These are phyloP conservation scores for Ophiothrix spiculata DNA, from an alignment of 35 echinoderm and acorn worm species.

Conservation along the genomic window DNA sequence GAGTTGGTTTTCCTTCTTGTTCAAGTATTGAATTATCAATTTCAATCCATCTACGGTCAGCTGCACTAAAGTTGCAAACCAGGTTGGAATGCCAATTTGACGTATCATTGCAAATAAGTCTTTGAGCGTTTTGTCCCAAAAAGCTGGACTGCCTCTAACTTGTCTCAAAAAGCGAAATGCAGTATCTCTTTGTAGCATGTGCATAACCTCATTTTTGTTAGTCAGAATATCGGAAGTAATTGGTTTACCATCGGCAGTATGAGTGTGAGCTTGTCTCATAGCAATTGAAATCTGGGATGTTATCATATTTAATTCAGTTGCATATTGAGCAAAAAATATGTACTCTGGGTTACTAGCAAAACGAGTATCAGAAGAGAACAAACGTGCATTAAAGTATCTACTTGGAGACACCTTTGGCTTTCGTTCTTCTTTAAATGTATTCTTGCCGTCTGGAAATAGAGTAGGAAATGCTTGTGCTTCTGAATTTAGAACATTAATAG, in stretches of 20 bases:
- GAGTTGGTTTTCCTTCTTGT: conserved; percentile 38
- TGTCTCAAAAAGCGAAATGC: conserved; percentile 35
- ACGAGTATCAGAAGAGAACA: background rate
- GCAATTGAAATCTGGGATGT: conserved; percentile 40
- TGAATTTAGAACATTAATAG: background rate
- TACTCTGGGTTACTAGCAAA: conserved; percentile 27
- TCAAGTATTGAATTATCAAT: conserved; percentile 30
- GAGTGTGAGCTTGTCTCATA: conserved; percentile 33
- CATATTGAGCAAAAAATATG: conserved; percentile 56
- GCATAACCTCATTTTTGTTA: background rate
- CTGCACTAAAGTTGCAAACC: conserved; percentile 47
- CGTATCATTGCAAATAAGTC: conserved; percentile 66
- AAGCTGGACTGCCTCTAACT: conserved; percentile 30
- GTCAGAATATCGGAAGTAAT: conserved; percentile 26
- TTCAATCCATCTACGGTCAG: background rate
- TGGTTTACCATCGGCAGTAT: conserved; percentile 5
- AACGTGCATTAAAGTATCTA: background rate
- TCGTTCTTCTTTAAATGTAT: background rate
- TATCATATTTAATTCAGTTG: conserved; percentile 34
- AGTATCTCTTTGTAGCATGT: background rate
- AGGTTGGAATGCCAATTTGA: conserved; percentile 63
- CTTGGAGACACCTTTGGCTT: background rate
- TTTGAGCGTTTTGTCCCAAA: conserved; percentile 47
- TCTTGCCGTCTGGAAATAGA: background rate
- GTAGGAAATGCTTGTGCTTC: background rate